Evolutionary conservation across 1,140 invertebrate species (phyloP).

Genomic region (Thalassaphorura encarpata): DNA sequence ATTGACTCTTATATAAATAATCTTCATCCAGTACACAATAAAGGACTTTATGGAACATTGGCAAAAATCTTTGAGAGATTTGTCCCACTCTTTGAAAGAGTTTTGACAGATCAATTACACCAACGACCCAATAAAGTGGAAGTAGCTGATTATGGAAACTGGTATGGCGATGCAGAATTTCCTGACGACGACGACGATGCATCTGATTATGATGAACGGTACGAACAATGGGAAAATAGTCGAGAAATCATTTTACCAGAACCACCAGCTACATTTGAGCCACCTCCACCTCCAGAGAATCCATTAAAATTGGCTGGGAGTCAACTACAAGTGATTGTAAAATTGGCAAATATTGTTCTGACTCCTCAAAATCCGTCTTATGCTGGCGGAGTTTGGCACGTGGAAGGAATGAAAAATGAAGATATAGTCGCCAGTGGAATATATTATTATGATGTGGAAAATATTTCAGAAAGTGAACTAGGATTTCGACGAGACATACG

Average conservation of each 20-base stretch:
- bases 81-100: constrained; percentile 14
- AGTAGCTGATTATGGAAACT: too few species aligned
- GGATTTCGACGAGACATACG: constrained; percentile 2
- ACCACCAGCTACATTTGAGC: not conserved
- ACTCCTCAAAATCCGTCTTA: constrained; percentile 8
- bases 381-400: constrained; percentile 6
- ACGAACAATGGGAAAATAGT: not conserved
- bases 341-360: constrained; percentile 12
- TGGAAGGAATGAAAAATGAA: constrained; percentile 15
- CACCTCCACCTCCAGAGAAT: not conserved
- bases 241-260: not conserved
- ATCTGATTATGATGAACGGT: not conserved
- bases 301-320: not conserved
- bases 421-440: constrained; percentile 7
- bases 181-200: not conserved
- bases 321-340: constrained; percentile 11
- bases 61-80: constrained; percentile 10
- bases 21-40: constrained; percentile 10
- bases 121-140: not conserved
- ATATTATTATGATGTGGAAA: constrained; percentile 11
- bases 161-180: not conserved
- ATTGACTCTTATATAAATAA: constrained; percentile 17
- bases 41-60: not conserved
- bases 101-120: constrained; percentile 6
- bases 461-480: constrained; percentile 7